Evolutionary conservation across 2,888 invertebrate genomes (phyloP), one percentile per base, ranked within the genome.

Genomic region (Imbricaverruca yamaguchii): DNA sequence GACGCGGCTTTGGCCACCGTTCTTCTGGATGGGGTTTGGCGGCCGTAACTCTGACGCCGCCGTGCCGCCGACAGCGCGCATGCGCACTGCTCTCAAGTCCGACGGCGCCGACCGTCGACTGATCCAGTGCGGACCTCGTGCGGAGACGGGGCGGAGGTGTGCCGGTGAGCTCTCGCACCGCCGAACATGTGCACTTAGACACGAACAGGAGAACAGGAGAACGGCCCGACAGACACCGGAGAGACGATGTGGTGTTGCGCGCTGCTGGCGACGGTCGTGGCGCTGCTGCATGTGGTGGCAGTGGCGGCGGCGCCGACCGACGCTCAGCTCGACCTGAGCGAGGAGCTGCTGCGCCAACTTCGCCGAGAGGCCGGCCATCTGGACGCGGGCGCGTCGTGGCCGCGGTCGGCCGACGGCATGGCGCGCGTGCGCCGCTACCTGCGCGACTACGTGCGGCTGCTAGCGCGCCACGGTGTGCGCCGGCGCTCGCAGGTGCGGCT

Each of bases 391-490:
- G 39, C 13, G 39, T 39, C 15, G 13, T 55, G 74, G 74, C 18
- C 74, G 15, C 74, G 74, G 8, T 74, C 74, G 21, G 74, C 21
- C 9, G 55, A 21, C 18, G 55, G 18, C 55, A 74, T 55, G 3
- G 15, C 8, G 53, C 53, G 74, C 9, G 18, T 74, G 18, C 74
- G 74, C 11, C 53, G 21, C 53, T 74, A 74, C 55, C 74, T 74
- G 18, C 53, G 74, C 9, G 74, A 74, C 74, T 74, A 74, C 55
- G 53, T 74, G 53, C 74, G 74, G 2, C 74, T 74, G 21, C 74
- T 74, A 11, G 53, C 74, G 10, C 18, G 21, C 12, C 74, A 74
- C 55, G 74, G 74, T 9, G 55, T 74, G 18, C 74, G 74, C 2
- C 53, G 21, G 21, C 53, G 18, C 3, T 15, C 74, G 13, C 74